Evolutionary conservation across 2,888 invertebrate species (phyloP).

Genomic region (Abscondita cerata): DNA sequence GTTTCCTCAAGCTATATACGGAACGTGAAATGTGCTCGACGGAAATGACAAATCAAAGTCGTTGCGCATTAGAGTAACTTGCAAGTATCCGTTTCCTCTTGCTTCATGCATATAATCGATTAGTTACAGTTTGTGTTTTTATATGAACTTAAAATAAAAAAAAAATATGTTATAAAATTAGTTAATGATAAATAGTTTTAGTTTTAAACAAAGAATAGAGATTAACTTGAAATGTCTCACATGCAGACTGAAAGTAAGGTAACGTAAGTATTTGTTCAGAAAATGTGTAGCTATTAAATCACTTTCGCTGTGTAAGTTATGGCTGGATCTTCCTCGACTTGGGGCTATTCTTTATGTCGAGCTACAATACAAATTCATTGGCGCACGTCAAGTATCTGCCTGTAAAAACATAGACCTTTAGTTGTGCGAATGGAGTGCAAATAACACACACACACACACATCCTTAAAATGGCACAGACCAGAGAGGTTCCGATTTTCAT

Average conservation of each 20-base stretch:
- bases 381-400: conserved; percentile 31
- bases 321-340: conserved; percentile 33
- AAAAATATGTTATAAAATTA: conserved; percentile 14
- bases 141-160: conserved; percentile 26
- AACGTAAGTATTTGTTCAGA: conserved; percentile 43
- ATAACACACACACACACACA: conserved; percentile 16
- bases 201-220: conserved; percentile 34
- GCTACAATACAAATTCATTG: conserved; percentile 36
- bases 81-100: conserved; percentile 8
- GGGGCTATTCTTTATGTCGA: conserved; percentile 29
- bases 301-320: conserved; percentile 40
- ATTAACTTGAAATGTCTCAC: conserved; percentile 38
- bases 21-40: not conserved
- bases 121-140: too few species aligned
- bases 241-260: conserved; percentile 39
- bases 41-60: conserved; percentile 10
- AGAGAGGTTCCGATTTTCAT: conserved; percentile 9
- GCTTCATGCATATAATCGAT: not conserved
- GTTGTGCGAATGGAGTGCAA: conserved; percentile 27
- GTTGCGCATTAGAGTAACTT: conserved; percentile 14
- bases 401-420: conserved; percentile 31
- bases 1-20: conserved; percentile 8
- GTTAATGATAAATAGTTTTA: conserved; percentile 27
- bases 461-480: conserved; percentile 6
- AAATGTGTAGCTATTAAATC: conserved; percentile 43